Evolutionary conservation across 2,888 invertebrate genomes (phyloP).

Genomic region (Fragum whitleyi): DNA sequence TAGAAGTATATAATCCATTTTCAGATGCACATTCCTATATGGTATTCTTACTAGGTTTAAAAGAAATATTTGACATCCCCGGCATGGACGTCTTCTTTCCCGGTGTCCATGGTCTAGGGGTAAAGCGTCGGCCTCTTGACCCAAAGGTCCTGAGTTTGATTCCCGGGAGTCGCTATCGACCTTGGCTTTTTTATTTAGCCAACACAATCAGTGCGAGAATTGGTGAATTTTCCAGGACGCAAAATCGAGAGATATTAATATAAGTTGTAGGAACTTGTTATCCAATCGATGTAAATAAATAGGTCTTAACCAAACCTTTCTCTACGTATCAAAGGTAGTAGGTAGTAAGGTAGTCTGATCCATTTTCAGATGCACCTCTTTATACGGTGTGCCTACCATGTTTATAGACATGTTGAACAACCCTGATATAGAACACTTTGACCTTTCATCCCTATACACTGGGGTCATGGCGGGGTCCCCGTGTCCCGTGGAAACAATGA

Average conservation of each 20-base stretch:
- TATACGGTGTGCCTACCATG: conserved; percentile 95
- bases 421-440: conserved; percentile 83
- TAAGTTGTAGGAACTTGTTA: too few relatives aligned
- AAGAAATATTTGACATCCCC: conserved; percentile 88
- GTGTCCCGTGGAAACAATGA: conserved; percentile 87
- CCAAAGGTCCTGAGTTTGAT: too few relatives aligned
- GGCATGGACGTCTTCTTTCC: too few relatives aligned
- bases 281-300: too few relatives aligned
- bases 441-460: conserved; percentile 83
- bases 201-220: too few relatives aligned
- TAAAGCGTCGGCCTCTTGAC: too few relatives aligned
- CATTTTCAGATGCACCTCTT: conserved; percentile 88
- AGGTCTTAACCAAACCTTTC: not conserved
- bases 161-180: too few relatives aligned
- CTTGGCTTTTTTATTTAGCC: too few relatives aligned
- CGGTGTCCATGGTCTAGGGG: too few relatives aligned
- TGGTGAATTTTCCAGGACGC: too few relatives aligned
- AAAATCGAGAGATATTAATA: too few relatives aligned
- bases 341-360: too few relatives aligned
- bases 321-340: not conserved
- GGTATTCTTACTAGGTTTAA: conserved; percentile 96
- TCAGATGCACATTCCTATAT: conserved; percentile 90
- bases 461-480: conserved; percentile 91
- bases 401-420: conserved; percentile 90
- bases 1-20: not conserved